Conservation (phyloP, 2,797 vertebrate species). For the Syngnathus rostellatus region DNA sequence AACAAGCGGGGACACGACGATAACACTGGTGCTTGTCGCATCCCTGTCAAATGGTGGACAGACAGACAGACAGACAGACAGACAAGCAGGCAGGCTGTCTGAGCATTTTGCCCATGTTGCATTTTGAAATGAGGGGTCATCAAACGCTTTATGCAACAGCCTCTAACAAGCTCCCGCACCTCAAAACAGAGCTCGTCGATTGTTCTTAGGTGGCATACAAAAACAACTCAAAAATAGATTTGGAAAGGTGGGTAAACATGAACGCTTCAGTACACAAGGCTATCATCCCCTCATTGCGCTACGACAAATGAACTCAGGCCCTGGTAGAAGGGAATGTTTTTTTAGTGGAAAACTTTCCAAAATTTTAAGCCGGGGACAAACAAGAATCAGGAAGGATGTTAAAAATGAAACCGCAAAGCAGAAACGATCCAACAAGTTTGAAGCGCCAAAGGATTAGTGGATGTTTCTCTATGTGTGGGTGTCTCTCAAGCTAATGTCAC, state of each 20-base stretch:
- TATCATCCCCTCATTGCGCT: background rate
- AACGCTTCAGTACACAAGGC: conserved; percentile 11
- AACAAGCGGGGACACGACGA: conserved; percentile 13
- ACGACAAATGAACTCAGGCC: conserved; percentile 2
- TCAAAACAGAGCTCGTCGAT: conserved; percentile 59
- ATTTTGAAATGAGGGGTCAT: conserved; percentile 58
- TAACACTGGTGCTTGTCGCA: background rate
- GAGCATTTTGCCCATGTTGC: conserved; percentile 32
- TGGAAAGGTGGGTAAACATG: conserved; percentile 11
- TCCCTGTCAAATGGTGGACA: background rate
- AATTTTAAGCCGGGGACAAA: conserved; percentile 11
- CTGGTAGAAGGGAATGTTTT: background rate
- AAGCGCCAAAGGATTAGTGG: conserved; percentile 36
- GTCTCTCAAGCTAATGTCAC: conserved; percentile 35
- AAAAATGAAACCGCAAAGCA: conserved; percentile 32
- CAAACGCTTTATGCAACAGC: conserved; percentile 57
- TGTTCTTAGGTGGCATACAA: conserved; percentile 56
- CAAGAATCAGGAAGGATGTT: conserved; percentile 18
- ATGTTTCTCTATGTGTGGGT: conserved; percentile 7
- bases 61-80: conserved; percentile 12
- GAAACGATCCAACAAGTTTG: conserved; percentile 19
- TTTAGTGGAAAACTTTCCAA: conserved; percentile 12
- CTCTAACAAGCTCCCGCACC: conserved; percentile 36
- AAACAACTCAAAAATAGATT: conserved; percentile 65
- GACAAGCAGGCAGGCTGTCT: conserved; percentile 23